Evolutionary conservation across 2,113 vertebrate genomes (phyloP).

Genomic region (Rhea americana): DNA sequence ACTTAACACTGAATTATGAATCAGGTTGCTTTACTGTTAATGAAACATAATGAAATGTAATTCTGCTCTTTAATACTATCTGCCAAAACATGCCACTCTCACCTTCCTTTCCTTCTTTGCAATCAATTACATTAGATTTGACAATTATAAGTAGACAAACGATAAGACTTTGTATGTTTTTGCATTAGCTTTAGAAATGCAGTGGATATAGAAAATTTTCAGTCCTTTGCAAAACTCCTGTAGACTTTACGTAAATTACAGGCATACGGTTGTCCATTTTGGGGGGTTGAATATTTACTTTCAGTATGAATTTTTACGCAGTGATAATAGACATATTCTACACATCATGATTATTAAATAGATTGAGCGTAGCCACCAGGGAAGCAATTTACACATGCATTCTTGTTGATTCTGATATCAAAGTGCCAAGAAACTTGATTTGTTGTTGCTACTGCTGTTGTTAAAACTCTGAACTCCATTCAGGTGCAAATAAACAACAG

Average conservation of each 20-base stretch:
- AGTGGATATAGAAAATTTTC: background rate
- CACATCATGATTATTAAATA: background rate
- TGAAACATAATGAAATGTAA: background rate
- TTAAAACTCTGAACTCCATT: background rate
- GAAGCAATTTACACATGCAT: background rate
- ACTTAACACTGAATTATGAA: slow-evolving; percentile 15
- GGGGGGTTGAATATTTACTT: background rate
- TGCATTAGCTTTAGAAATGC: background rate
- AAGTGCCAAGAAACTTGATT: background rate
- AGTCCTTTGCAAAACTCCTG: background rate
- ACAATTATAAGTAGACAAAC: background rate
- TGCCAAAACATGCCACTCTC: background rate
- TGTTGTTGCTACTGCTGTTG: background rate
- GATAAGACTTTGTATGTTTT: background rate
- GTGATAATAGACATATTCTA: background rate
- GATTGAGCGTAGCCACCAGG: background rate
- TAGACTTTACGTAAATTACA: background rate
- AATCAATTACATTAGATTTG: background rate
- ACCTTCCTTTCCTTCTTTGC: background rate
- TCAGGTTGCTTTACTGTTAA: slow-evolving; percentile 31
- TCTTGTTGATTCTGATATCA: background rate
- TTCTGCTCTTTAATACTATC: background rate
- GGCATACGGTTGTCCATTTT: background rate
- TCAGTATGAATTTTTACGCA: background rate
- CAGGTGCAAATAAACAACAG: background rate